Base-by-base conservation (phyloP, 2,888 invertebrate species). In the Trypoxylon attenuatum region DNA sequence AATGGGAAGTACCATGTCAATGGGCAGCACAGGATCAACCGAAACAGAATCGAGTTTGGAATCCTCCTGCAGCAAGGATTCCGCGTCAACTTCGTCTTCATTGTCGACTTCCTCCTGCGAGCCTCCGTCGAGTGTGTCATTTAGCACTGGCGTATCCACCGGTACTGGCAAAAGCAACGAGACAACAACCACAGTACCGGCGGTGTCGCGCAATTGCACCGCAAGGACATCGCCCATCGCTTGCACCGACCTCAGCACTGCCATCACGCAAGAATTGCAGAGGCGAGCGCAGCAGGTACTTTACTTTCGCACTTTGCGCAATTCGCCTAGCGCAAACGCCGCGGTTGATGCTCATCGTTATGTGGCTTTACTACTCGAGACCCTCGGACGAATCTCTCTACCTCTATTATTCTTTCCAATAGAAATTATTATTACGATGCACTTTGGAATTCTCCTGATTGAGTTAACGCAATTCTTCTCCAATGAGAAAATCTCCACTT, bases 211-310 rank as follows among this genome's bases (percentile, higher is more conserved):
- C 53, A 67, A 65, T 62, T 72, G 70, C 53, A 55, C 69, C 42
- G 45, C 71, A 43, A 71, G 78, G 64, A 79, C 77, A 38, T 78
- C 82, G 13, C 79, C 82, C 5, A 75, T 79, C 46, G 81, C 82
- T 49, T 83, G 82, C 76, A 86, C 90, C 73, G 91, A 91, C 82
- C 88, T 93, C 52, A 90, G 91, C 63, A 92, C 92, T 85, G 93
- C 93, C 79, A 91, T 93, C 80, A 91, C 90, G 67, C 90, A 92
- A 84, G 93, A 93, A 85, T 88, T 93, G 59, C 91, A 91, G 81
- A 89, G 91, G 86, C 88, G 93, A 84, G 90, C 90, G 69, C 91
- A 92, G 89, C 85, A 84, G 84, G 93, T 92, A 82, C n/a, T n/a
- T n/a, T n/a, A n/a, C n/a, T n/a, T 23, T 8, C 43, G n/a, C 33